Percentiles rank a stretch among this genome's conserved stretches.
Conservation (phyloP, 1,140 invertebrate species). For the Rhopalosiphum maidis region DNA sequence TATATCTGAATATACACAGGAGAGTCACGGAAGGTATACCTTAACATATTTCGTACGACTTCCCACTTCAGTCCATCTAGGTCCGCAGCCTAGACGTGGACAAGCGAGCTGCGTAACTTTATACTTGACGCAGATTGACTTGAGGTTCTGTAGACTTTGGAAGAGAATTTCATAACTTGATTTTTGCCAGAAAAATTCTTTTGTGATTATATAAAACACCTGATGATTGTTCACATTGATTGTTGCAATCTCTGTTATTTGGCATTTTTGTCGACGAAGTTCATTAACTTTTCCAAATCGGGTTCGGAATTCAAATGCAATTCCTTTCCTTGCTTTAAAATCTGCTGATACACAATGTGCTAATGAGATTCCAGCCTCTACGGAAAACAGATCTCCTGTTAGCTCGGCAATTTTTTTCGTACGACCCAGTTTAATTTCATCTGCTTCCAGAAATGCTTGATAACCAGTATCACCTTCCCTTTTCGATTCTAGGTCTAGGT, state of each 20-base stretch:
- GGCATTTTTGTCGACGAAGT: background rate
- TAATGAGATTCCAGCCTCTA: background rate
- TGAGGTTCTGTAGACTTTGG: background rate
- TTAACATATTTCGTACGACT: no score
- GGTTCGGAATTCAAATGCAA: no score
- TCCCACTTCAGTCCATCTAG: background rate
- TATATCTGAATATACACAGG: background rate
- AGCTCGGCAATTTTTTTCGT: background rate
- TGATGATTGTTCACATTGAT: no score
- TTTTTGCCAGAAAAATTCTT: background rate
- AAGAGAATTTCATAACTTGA: background rate
- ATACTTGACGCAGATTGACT: no score
- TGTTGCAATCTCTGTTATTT: no score
- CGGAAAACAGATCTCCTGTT: background rate
- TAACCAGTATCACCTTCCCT: background rate
- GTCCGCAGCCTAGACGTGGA: background rate
- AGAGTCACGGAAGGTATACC: background rate
- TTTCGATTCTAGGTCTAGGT: background rate
- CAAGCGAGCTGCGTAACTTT: background rate
- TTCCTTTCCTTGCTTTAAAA: background rate
- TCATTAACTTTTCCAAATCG: background rate
- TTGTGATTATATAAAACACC: background rate
- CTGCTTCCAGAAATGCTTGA: no score
- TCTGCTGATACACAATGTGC: background rate
- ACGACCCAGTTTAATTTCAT: background rate